Evolutionary conservation across 2,797 vertebrate species (phyloP), one percentile per base, ranked within the genome.

Genomic region (Macroramphosus scolopax): DNA sequence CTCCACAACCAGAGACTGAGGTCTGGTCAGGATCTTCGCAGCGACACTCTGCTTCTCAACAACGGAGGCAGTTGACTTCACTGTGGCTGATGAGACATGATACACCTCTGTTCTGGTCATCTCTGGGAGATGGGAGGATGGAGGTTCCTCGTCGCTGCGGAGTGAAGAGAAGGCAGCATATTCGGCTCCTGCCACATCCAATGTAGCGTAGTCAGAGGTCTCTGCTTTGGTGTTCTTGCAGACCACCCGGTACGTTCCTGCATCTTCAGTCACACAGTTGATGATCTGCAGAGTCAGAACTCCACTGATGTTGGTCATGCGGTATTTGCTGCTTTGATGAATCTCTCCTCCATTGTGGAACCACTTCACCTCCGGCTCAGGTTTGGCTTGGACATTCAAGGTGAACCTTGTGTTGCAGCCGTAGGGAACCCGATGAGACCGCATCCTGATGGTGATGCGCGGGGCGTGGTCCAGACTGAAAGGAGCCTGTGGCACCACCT

Each of bases 391-490:
- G 44, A 98, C 87, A 13, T 97, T 99, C 12, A 99, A 61, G 54
- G 94, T 96, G 68, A 99, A 98, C 63, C 87, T 91, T 4, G 97
- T 96, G 33, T 83, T 93, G 33, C 93, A 91, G 52, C 94, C 91
- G 31, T 88, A 85, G 0, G 93, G 92, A 2, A 98, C 91, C 5
- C 95, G 92, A 53, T 99, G 97, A 53, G 97, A 99, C 17, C 95
- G 92, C 96, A 99, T 93, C 83, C 97, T 92, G 70, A 99, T 72
- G 12, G 95, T 97, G 53, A 98, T 92, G 12, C 94, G 93, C 55
- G 97, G 97, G 28, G 82, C 51, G 0, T 98, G 95, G 81, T 99
- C 96, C 40, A 99, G 90, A 2, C 93, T 96, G 62, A 99, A 98
- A 33, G 94, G 94, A 72, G 91, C 87, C 59, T 97, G 95, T 51